Percentiles rank a stretch among this genome's conserved stretches.
phyloP scores from a whole-genome alignment of 2,797 vertebrate genomes.

The Furcifer pardalis region DNA sequence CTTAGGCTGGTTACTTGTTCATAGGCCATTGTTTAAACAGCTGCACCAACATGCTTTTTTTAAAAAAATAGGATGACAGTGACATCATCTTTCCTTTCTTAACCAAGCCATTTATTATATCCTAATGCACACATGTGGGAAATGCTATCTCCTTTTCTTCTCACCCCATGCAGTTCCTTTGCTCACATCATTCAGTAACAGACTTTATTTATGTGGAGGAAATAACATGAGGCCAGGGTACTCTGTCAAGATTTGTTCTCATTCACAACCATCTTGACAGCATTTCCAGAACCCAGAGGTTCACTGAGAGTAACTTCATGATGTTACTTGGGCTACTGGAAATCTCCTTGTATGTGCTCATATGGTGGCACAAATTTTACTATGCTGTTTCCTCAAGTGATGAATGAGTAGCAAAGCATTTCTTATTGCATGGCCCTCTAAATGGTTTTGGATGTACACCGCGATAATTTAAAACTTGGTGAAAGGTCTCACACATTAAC shows the following conservation, averaged over 20 bases:
- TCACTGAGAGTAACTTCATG: not conserved
- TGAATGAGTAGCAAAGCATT: too few species aligned
- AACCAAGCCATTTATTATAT: conserved; percentile 31
- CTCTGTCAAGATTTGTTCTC: not conserved
- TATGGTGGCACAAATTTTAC: not conserved
- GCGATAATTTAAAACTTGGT: not conserved
- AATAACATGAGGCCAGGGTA: not conserved
- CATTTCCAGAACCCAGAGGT: not conserved
- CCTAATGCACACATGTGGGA: not conserved
- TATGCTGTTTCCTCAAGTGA: not conserved
- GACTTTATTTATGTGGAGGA: not conserved
- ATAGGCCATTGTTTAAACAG: conserved; percentile 52
- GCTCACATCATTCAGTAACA: conserved; percentile 6
- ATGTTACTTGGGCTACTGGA: too few species aligned
- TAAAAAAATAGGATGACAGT: conserved; percentile 42
- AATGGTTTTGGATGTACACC: not conserved
- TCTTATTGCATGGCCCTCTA: not conserved
- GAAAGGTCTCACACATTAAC: not conserved
- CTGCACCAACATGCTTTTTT: conserved; percentile 23
- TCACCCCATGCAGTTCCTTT: conserved; percentile 22
- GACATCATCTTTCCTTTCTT: conserved; percentile 43
- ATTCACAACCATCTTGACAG: not conserved
- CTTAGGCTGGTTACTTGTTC: conserved; percentile 41
- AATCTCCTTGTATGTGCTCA: not conserved
- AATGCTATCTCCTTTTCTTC: conserved; percentile 3